Evolutionary conservation across 2,888 invertebrate species (phyloP).

Genomic region (Ennomos erosarius): DNA sequence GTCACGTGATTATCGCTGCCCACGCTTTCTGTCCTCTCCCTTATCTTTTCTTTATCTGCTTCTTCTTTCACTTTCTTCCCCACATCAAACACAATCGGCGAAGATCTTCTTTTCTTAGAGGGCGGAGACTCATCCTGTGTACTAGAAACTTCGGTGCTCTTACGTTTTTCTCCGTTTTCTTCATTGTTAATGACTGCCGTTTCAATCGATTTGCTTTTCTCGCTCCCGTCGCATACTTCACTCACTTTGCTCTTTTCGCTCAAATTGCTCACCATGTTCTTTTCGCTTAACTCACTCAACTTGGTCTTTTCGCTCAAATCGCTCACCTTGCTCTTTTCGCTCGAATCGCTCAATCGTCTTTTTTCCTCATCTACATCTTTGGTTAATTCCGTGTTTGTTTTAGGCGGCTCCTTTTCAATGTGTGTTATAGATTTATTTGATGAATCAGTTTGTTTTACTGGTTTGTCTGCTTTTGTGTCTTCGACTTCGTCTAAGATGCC

Average conservation of each 20-base stretch:
- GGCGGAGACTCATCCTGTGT: slow-evolving; percentile 44
- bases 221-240: slow-evolving; percentile 20
- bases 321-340: slow-evolving; percentile 5
- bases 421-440: background rate
- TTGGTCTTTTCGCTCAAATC: slow-evolving; percentile 10
- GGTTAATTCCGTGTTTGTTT: slow-evolving; percentile 31
- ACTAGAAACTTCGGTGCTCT: slow-evolving; percentile 39
- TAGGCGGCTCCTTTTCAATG: slow-evolving; percentile 10
- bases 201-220: slow-evolving; percentile 48
- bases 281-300: background rate
- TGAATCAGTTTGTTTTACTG: slow-evolving; percentile 37
- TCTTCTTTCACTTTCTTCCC: slow-evolving; percentile 58
- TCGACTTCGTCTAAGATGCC: slow-evolving; percentile 68
- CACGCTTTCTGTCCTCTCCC: slow-evolving; percentile 76
- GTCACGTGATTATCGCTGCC: slow-evolving; percentile 75
- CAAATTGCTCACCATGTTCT: slow-evolving; percentile 15
- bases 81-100: slow-evolving; percentile 85
- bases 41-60: slow-evolving; percentile 51
- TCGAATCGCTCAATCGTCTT: background rate
- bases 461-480: slow-evolving; percentile 30
- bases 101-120: slow-evolving; percentile 74
- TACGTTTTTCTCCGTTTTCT: slow-evolving; percentile 49
- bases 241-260: slow-evolving; percentile 28
- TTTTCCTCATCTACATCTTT: slow-evolving; percentile 21
- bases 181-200: slow-evolving; percentile 66